Percentiles rank a stretch among this genome's conserved stretches.
Evolutionary conservation across 1,140 invertebrate species (phyloP).

Genomic region (Laupala kohalensis): DNA sequence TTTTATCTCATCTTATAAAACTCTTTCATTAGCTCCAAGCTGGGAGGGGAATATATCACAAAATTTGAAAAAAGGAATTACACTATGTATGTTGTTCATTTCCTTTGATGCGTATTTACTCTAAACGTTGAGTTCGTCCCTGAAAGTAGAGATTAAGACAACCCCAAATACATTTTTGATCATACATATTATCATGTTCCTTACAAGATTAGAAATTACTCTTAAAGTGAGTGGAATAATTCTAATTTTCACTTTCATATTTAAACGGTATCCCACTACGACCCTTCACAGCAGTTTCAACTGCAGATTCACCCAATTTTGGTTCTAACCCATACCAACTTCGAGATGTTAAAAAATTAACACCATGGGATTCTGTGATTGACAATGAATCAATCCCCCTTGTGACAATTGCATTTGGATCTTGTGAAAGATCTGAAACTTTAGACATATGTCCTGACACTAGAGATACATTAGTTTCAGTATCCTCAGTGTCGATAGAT

Average conservation of each 20-base stretch:
- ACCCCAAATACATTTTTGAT: too few species aligned
- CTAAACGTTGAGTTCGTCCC: too few species aligned
- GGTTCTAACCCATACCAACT: conserved; percentile 63
- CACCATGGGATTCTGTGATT: not conserved
- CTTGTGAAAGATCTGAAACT: not conserved
- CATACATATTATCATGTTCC: too few species aligned
- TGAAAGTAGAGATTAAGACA: too few species aligned
- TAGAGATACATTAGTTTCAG: conserved; percentile 50
- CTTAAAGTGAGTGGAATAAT: too few species aligned
- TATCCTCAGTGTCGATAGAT: conserved; percentile 32
- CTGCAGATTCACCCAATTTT: conserved; percentile 48
- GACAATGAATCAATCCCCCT: not conserved
- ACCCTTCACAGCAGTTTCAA: conserved; percentile 43
- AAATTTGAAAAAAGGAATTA: too few species aligned
- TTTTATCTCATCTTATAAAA: too few species aligned
- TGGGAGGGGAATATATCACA: too few species aligned
- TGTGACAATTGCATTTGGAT: not conserved
- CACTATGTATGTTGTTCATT: too few species aligned
- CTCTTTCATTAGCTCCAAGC: too few species aligned
- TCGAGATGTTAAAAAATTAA: conserved; percentile 35
- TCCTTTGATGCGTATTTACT: too few species aligned
- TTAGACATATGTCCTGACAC: conserved; percentile 47
- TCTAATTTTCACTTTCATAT: conserved; percentile 34
- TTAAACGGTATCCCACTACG: conserved; percentile 43
- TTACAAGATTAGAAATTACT: too few species aligned